Conservation (phyloP, 2,888 invertebrate genomes). For the Trilocha varians region DNA sequence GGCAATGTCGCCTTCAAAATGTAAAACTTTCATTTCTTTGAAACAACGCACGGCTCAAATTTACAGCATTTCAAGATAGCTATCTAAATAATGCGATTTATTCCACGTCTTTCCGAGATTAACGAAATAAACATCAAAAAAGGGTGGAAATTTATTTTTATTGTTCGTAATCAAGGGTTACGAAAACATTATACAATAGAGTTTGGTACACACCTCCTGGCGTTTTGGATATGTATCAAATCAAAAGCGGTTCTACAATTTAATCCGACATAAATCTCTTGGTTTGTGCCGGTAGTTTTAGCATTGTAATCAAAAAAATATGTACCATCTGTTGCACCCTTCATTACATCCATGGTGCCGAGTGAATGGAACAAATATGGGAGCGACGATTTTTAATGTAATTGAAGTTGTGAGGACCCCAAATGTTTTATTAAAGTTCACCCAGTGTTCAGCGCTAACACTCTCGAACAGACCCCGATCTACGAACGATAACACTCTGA, state of each 20-base stretch:
- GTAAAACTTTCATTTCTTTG: conserved; percentile 37
- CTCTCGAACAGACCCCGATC: conserved; percentile 27
- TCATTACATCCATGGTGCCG: conserved; percentile 53
- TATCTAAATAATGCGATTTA: conserved; percentile 18
- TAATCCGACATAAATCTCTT: conserved; percentile 68
- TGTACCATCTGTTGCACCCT: conserved; percentile 71
- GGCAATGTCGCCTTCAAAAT: conserved; percentile 37
- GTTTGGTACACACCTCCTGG: conserved; percentile 40
- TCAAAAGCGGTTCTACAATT: conserved; percentile 55
- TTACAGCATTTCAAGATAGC: conserved; percentile 48
- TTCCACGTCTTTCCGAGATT: neutral
- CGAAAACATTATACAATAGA: neutral
- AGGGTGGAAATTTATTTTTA: conserved; percentile 3
- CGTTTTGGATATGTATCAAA: conserved; percentile 58
- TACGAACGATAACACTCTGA: conserved; percentile 7
- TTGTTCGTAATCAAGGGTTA: conserved; percentile 4
- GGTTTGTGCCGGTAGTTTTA: conserved; percentile 52
- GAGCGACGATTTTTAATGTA: conserved; percentile 67
- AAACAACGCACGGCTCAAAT: conserved; percentile 47
- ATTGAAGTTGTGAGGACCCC: conserved; percentile 63
- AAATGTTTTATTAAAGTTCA: conserved; percentile 62
- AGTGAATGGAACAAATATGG: conserved; percentile 54
- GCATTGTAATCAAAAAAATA: conserved; percentile 66
- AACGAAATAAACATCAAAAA: conserved; percentile 33
- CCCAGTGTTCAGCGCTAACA: conserved; percentile 34